phyloP scores from a whole-genome alignment of 2,888 invertebrate genomes.

The Pseudoips prasinana region DNA sequence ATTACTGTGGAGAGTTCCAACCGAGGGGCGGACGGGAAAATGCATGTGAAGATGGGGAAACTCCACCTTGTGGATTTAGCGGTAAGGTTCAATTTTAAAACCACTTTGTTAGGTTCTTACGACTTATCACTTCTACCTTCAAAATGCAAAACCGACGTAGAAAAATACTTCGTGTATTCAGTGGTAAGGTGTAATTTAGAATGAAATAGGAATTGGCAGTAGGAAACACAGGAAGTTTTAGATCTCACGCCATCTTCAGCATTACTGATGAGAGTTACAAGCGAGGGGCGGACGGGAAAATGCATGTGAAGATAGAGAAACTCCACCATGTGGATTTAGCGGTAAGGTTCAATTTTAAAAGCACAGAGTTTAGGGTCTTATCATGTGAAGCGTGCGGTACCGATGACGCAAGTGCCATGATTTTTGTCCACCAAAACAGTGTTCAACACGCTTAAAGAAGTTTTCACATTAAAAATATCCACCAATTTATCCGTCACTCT shows the following conservation, averaged over 20 bases:
- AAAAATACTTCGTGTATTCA: constrained; percentile 98
- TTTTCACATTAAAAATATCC: no score
- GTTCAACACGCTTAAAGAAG: no score
- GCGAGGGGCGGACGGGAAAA: constrained; percentile 89
- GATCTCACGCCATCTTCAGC: constrained; percentile 99
- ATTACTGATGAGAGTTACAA: constrained; percentile 98
- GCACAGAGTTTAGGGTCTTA: no score
- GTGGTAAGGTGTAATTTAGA: constrained; percentile 86
- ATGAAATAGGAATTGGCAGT: constrained; percentile 97
- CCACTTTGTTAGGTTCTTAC: not conserved
- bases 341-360: constrained; percentile 7
- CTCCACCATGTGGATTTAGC: constrained; percentile 98
- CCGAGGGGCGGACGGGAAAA: constrained; percentile 89
- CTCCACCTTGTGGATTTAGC: constrained; percentile 98
- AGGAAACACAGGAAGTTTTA: constrained; percentile 97
- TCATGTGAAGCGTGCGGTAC: no score
- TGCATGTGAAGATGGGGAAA: constrained; percentile 96
- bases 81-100: constrained; percentile 36
- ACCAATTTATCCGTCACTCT: no score
- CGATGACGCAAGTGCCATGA: no score
- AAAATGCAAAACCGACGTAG: no score
- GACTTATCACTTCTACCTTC: no score
- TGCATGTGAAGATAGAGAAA: constrained; percentile 97
- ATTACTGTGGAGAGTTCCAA: constrained; percentile 98
- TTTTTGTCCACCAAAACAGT: no score